Percentiles rank a stretch among this genome's conserved stretches.
phyloP scores from a whole-genome alignment of 2,888 invertebrate genomes.

The Escarpia spicata region DNA sequence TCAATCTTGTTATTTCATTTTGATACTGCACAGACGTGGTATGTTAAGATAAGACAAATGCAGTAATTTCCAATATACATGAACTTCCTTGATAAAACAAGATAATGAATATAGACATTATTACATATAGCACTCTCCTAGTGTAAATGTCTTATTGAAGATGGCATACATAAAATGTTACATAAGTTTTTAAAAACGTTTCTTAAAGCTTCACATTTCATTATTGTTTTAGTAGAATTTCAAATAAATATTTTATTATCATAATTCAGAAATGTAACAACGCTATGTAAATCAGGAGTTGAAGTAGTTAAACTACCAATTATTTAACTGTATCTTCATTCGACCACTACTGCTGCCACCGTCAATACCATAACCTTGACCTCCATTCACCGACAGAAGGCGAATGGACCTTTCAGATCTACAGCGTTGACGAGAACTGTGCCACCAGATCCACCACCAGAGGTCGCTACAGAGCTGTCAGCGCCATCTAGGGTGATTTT shows the following conservation, averaged over 20 bases:
- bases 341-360: too few relatives aligned
- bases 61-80: not conserved
- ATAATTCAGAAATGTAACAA: not conserved
- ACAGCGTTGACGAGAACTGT: too few relatives aligned
- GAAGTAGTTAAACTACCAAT: not conserved
- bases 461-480: constrained; percentile 14
- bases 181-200: too few relatives aligned
- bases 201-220: too few relatives aligned
- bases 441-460: too few relatives aligned
- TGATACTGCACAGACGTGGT: not conserved
- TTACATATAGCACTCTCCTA: not conserved
- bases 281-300: too few relatives aligned
- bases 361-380: not conserved
- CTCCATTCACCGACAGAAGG: too few relatives aligned
- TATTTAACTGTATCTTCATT: not conserved
- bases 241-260: not conserved
- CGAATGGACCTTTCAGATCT: too few relatives aligned
- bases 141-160: too few relatives aligned
- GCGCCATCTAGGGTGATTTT: constrained; percentile 37
- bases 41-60: not conserved
- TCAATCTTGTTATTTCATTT: too few relatives aligned
- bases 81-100: not conserved
- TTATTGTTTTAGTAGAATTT: too few relatives aligned
- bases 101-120: not conserved
- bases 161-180: too few relatives aligned